Conservation (phyloP, 2,797 vertebrate species). For the Clarias platycephalus region DNA sequence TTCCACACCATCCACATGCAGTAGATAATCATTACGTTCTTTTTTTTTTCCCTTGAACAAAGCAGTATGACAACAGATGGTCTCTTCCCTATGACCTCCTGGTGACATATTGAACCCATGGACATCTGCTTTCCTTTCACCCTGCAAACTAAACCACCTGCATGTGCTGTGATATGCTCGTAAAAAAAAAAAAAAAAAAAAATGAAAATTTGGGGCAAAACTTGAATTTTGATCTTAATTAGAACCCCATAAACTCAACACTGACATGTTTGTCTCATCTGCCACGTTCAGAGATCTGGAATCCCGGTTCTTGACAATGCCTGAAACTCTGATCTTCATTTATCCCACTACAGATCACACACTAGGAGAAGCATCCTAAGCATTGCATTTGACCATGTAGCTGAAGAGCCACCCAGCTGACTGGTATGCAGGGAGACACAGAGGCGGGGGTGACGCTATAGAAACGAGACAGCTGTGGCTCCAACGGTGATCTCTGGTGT, state of each 20-base stretch:
- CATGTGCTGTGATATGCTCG: background rate
- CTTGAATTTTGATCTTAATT: no score
- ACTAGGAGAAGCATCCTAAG: background rate
- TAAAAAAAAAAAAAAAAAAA: background rate
- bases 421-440: background rate
- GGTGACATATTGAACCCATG: conserved; percentile 40
- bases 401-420: conserved; percentile 3
- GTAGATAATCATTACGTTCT: background rate
- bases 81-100: conserved; percentile 42
- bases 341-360: background rate
- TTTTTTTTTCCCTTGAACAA: conserved; percentile 1
- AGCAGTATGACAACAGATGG: conserved; percentile 38
- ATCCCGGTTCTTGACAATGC: background rate
- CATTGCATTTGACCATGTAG: background rate
- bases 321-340: background rate
- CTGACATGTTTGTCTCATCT: background rate
- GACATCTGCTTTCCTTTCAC: conserved; percentile 43
- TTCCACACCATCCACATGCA: background rate
- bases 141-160: conserved; percentile 31
- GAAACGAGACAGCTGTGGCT: conserved; percentile 25
- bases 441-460: background rate
- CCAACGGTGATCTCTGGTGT: background rate
- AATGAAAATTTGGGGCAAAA: background rate
- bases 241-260: background rate
- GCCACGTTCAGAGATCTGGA: background rate